Evolutionary conservation across 2,113 vertebrate species (phyloP).

Genomic region (Nothoprocta perdicaria): DNA sequence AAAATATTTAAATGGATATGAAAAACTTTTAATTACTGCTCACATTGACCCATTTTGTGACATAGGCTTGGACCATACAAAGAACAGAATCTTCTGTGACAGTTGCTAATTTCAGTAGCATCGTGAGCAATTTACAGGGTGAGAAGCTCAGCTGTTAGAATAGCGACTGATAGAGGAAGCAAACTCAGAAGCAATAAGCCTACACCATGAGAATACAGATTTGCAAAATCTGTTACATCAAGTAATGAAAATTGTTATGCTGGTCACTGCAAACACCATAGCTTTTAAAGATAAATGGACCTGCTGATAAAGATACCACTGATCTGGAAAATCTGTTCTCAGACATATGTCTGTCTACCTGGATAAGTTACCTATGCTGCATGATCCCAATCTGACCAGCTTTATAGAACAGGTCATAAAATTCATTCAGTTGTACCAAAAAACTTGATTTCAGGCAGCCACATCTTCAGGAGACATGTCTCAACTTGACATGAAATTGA

Average conservation of each 20-base stretch:
- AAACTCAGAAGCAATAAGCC: background rate
- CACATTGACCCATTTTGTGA: background rate
- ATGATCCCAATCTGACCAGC: background rate
- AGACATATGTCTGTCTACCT: background rate
- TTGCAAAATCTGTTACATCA: background rate
- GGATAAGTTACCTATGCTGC: background rate
- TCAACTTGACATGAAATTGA: background rate
- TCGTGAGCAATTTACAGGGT: fast-evolving
- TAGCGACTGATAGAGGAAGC: background rate
- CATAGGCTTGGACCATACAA: background rate
- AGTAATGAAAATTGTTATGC: background rate
- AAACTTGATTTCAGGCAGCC: background rate
- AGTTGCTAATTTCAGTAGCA: background rate
- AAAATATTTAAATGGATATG: background rate
- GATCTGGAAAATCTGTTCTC: background rate
- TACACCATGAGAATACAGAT: background rate
- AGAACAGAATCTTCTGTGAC: background rate
- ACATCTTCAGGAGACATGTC: background rate
- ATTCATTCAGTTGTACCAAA: background rate
- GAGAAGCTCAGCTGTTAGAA: background rate
- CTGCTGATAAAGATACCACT: background rate
- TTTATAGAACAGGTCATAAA: background rate
- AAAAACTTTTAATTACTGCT: conserved; percentile 11
- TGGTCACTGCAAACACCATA: background rate
- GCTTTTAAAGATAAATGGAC: background rate